phyloP scores from a whole-genome alignment of 2,888 invertebrate species.

The Hymenopus coronatus region DNA sequence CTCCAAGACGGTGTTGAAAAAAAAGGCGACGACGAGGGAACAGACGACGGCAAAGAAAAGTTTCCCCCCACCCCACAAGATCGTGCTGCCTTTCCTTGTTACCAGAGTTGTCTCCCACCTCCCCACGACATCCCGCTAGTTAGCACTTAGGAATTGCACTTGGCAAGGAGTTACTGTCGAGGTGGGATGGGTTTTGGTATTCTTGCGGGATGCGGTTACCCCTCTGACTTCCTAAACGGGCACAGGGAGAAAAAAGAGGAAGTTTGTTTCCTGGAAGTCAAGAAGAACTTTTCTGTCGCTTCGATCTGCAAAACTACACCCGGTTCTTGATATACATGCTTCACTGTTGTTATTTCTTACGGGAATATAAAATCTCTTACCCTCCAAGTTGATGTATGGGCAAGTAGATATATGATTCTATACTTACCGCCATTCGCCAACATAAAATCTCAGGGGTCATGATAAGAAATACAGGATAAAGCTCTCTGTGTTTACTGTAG shows the following conservation, averaged over 20 bases:
- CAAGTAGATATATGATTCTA: neutral
- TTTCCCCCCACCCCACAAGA: neutral
- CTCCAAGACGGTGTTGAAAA: neutral
- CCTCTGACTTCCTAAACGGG: neutral
- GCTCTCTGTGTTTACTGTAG: neutral
- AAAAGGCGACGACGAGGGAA: neutral
- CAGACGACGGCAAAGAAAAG: neutral
- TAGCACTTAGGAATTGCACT: neutral
- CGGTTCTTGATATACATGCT: too few relatives aligned
- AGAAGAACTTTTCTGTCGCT: neutral
- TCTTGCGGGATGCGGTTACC: neutral
- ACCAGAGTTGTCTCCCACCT: neutral
- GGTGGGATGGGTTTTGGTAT: neutral
- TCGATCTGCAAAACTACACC: neutral
- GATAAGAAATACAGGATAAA: neutral
- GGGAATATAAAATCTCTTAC: neutral
- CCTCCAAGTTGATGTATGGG: neutral
- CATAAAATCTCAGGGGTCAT: too few relatives aligned
- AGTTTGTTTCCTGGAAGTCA: neutral
- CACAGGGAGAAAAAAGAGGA: neutral
- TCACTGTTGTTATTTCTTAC: neutral
- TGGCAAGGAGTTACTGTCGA: neutral
- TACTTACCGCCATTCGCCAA: neutral
- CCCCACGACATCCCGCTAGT: neutral
- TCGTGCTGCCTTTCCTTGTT: neutral